These are phyloP conservation scores for Picathartes gymnocephalus DNA, from an alignment of 2,113 vertebrate genomes.

Conservation along the genomic window DNA sequence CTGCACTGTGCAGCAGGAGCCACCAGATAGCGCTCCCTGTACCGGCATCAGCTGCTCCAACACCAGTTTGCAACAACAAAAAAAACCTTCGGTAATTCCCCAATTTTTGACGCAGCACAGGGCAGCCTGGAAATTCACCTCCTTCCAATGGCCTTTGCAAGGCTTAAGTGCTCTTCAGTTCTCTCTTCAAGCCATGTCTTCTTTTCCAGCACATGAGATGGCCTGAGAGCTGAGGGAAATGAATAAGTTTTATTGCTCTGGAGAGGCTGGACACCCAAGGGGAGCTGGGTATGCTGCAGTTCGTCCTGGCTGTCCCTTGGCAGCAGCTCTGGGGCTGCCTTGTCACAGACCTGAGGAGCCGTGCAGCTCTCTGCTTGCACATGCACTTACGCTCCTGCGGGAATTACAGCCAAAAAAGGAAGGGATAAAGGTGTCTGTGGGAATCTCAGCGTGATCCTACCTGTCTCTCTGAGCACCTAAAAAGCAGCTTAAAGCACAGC, in stretches of 20 bases:
- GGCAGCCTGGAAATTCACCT: background rate
- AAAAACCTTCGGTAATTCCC: background rate
- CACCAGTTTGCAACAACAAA: background rate
- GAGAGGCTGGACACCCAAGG: background rate
- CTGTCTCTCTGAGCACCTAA: background rate
- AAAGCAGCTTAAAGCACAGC: background rate
- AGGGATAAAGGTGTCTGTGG: background rate
- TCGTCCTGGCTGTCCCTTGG: background rate
- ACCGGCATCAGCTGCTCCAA: background rate
- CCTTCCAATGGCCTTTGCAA: background rate
- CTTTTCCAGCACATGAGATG: background rate
- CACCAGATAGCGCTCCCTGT: conserved; percentile 43
- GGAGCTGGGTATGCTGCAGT: background rate
- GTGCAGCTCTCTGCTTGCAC: background rate
- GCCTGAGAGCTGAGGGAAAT: background rate
- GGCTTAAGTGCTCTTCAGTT: background rate
- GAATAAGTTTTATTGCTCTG: fast-evolving
- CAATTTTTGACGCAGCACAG: background rate
- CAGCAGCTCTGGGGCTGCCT: background rate
- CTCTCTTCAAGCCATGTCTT: background rate
- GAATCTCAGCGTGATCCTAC: background rate
- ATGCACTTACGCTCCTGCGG: background rate
- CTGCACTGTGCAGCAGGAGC: background rate
- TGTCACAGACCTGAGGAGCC: background rate
- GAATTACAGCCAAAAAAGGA: background rate